phyloP scores from a whole-genome alignment of 2,888 invertebrate species.

The Acleris holmiana region DNA sequence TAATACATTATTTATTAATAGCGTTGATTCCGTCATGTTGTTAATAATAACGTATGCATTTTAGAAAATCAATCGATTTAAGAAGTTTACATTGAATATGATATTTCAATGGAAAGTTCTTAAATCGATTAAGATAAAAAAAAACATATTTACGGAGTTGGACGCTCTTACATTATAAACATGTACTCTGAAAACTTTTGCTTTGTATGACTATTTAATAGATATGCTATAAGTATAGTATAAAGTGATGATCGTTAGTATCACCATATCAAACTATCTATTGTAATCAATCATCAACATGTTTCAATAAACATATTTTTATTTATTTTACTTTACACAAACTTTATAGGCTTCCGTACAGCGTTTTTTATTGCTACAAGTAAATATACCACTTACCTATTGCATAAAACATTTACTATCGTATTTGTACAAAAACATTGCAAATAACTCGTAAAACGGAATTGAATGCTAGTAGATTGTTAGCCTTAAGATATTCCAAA shows the following conservation, averaged over 20 bases:
- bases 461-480: constrained; percentile 27
- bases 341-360: constrained; percentile 2
- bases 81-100: too few species aligned
- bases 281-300: neutral
- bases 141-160: too few species aligned
- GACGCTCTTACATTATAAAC: too few species aligned
- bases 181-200: too few species aligned
- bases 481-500: constrained; percentile 31
- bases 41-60: too few species aligned
- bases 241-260: too few species aligned
- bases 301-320: neutral
- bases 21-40: too few species aligned
- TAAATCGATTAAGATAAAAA: too few species aligned
- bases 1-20: constrained; percentile 4
- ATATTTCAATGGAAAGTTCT: too few species aligned
- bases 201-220: too few species aligned
- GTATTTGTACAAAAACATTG: constrained; percentile 4
- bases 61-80: too few species aligned
- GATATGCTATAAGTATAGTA: too few species aligned
- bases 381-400: constrained; percentile 4
- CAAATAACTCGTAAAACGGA: constrained; percentile 27
- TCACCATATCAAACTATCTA: neutral
- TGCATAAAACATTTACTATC: constrained; percentile 9
- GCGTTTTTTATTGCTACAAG: neutral
- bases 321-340: neutral